Evolutionary conservation across 2,888 invertebrate genomes (phyloP), one percentile per base, ranked within the genome.

Genomic region (Onthophagus sagittarius): DNA sequence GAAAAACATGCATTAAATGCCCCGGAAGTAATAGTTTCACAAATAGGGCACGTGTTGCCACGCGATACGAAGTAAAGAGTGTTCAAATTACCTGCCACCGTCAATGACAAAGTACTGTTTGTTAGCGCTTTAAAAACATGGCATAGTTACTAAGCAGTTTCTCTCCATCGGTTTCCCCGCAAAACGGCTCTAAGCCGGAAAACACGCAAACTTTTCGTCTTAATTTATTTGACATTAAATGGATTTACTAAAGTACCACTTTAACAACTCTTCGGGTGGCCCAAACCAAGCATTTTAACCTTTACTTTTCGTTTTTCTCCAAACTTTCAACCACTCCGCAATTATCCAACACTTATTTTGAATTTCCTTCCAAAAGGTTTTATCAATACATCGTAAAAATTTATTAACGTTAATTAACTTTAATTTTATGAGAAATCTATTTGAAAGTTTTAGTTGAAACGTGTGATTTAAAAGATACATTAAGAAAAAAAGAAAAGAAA

Each of bases 51-150:
- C 39, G 39, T 53, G 39, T 11, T 7, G 11, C 39, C 39, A 53
- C 39, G 39, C 39, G 39, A 53, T 53, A 11, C 23, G 39, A 53
- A 7, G 39, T 53, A 53, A 53, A 53, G 67, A 23, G 13, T 67
- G 67, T 67, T 67, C 32, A 67, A 67, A 67, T 67, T 67, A 67
- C 67, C 23, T 67, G 67, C 67, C 67, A 67, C 32, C 32, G n/a
- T 23, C 23, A 15, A 67, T 67, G 67, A 67, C 67, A 67, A 67
- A 67, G 67, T 67, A 32, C 31, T 32, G 31, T 67, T 67, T 67
- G 23, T 32, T 32, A 67, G 31, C 32, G 32, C 15, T 67, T 67
- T 67, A 67, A 67, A 32, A 31, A 32, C 67, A 15, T 67, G 11
- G 39, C 23, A 23, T 53, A 53, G 39, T 53, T 53, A 53, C 23